These are phyloP conservation scores for Heptranchias perlo DNA, from an alignment of 2,113 vertebrate genomes.

Conservation along the genomic window DNA sequence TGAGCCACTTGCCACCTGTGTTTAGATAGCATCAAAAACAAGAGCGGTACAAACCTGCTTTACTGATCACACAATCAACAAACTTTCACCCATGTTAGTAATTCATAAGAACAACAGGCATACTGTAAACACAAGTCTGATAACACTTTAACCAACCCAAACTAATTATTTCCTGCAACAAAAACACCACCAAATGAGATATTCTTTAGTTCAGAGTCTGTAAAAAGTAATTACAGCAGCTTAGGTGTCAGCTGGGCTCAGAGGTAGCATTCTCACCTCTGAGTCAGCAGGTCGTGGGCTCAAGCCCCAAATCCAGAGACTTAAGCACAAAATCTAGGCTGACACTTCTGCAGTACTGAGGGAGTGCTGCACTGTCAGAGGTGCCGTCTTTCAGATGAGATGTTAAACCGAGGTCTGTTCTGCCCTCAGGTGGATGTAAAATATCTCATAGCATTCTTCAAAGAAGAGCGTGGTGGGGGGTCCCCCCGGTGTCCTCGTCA, in stretches of 20 bases:
- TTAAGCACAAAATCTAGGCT: not conserved
- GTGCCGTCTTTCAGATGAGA: not conserved
- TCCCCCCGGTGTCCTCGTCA: no score
- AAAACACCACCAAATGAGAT: not conserved
- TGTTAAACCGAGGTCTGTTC: not conserved
- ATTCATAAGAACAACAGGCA: slow-evolving; percentile 7
- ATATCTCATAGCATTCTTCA: no score
- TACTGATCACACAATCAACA: not conserved
- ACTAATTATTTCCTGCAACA: not conserved
- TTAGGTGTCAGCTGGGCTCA: not conserved
- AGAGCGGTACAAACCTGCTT: slow-evolving; percentile 18
- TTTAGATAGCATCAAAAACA: slow-evolving; percentile 3
- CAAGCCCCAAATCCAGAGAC: not conserved
- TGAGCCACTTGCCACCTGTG: not conserved
- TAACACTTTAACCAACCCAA: slow-evolving; percentile 10
- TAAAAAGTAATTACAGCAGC: not conserved
- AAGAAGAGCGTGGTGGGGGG: no score
- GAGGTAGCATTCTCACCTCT: not conserved
- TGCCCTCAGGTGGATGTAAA: no score
- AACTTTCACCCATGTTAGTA: not conserved
- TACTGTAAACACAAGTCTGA: slow-evolving; percentile 9
- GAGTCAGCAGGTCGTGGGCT: not conserved
- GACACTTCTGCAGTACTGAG: not conserved
- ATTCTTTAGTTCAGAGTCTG: not conserved
- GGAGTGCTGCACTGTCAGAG: not conserved